Evolutionary conservation across 2,797 vertebrate species (phyloP).

Genomic region (Epinephelus coioides): DNA sequence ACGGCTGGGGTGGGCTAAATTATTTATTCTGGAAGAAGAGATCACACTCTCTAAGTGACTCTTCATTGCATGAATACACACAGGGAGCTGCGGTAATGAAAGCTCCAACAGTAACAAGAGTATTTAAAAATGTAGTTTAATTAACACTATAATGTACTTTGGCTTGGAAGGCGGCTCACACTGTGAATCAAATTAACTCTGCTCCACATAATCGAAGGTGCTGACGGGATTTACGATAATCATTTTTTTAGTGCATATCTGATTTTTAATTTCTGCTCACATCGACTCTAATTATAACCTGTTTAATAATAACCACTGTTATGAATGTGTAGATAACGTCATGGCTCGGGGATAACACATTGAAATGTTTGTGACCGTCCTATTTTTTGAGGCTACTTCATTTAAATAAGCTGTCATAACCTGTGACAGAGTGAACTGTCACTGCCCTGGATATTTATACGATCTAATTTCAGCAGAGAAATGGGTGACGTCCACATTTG

Average conservation of each 20-base stretch:
- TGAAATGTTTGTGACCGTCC: background rate
- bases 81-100: conserved; percentile 23
- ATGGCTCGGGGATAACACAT: too few species aligned
- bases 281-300: background rate
- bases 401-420: conserved; percentile 56
- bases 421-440: conserved; percentile 25
- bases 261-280: background rate
- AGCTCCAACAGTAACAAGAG: conserved; percentile 14
- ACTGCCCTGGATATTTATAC: conserved; percentile 46
- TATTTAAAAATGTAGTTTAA: conserved; percentile 25
- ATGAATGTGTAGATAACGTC: too few species aligned
- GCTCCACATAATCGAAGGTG: conserved; percentile 1
- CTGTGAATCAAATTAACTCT: background rate
- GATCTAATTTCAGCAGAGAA: conserved; percentile 54
- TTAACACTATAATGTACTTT: conserved; percentile 16
- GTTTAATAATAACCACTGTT: background rate
- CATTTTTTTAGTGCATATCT: too few species aligned
- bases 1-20: conserved; percentile 43
- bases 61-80: conserved; percentile 13
- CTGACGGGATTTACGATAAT: background rate
- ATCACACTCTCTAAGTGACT: conserved; percentile 5
- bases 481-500: conserved; percentile 55
- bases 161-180: conserved; percentile 1
- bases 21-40: conserved; percentile 54
- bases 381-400: conserved; percentile 22